Conservation (phyloP, 2,888 invertebrate species). For the Melinopterus prodromus region DNA sequence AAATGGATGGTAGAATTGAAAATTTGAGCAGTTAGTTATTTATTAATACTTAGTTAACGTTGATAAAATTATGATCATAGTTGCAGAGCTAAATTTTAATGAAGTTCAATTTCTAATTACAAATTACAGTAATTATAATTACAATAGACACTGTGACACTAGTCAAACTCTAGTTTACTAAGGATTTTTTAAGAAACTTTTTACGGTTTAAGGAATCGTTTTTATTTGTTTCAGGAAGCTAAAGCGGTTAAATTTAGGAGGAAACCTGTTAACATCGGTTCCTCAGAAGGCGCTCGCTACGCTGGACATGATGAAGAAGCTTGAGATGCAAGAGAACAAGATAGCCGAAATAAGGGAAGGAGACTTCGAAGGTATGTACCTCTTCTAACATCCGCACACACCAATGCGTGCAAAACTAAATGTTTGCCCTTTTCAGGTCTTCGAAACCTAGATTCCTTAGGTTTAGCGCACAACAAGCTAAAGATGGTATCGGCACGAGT, state of each 20-base stretch:
- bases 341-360: slow-evolving; percentile 80
- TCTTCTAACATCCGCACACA: neutral
- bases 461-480: slow-evolving; percentile 85
- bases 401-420: no score
- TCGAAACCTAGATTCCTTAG: slow-evolving; percentile 81
- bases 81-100: no score
- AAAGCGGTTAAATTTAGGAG: slow-evolving; percentile 85
- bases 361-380: slow-evolving; percentile 80
- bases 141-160: neutral
- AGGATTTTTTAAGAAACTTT: no score
- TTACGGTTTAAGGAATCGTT: no score
- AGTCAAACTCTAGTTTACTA: neutral
- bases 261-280: slow-evolving; percentile 78
- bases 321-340: slow-evolving; percentile 89
- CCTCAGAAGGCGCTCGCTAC: slow-evolving; percentile 84
- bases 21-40: no score
- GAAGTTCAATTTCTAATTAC: no score
- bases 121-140: neutral
- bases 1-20: no score
- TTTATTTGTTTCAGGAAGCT: slow-evolving; percentile 70
- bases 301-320: slow-evolving; percentile 81
- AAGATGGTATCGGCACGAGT: slow-evolving; percentile 81
- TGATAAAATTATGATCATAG: no score
- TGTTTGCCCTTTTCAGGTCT: slow-evolving; percentile 66
- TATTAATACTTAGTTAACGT: no score